Percentiles rank a stretch among this genome's conserved stretches.
phyloP scores from a whole-genome alignment of 2,797 vertebrate genomes.

The Sarcophilus harrisii region DNA sequence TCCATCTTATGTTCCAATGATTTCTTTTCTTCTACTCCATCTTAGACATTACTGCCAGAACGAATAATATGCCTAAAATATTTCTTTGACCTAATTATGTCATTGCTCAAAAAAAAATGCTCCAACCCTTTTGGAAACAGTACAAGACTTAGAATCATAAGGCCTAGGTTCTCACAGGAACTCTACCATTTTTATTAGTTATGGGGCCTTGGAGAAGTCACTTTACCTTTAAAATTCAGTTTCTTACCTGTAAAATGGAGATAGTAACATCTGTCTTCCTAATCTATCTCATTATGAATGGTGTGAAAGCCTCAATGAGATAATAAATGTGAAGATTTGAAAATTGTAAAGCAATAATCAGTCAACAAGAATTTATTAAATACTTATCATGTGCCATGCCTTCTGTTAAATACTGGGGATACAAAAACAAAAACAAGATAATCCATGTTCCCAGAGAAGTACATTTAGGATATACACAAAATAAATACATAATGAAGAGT shows the following conservation, averaged over 20 bases:
- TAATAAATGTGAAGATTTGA: not conserved
- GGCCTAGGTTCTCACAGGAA: not conserved
- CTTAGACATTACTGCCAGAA: not conserved
- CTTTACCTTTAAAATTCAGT: not conserved
- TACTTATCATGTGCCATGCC: not conserved
- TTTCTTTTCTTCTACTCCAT: not conserved
- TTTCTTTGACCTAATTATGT: not conserved
- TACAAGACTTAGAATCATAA: not conserved
- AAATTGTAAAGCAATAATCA: not conserved
- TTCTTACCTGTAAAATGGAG: not conserved
- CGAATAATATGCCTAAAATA: not conserved
- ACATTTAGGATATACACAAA: not conserved
- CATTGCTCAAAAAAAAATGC: not conserved
- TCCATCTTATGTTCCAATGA: not conserved
- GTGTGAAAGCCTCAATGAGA: not conserved
- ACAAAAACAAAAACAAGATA: not conserved
- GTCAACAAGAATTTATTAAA: not conserved
- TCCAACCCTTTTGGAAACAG: not conserved
- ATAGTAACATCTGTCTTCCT: not conserved
- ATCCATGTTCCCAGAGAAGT: not conserved
- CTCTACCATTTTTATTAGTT: not conserved
- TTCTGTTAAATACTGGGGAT: not conserved
- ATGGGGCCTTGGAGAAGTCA: not conserved
- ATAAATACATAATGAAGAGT: not conserved
- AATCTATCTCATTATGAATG: not conserved